Evolutionary conservation across 2,113 vertebrate genomes (phyloP).

Genomic region (Dipodomys stephensi): DNA sequence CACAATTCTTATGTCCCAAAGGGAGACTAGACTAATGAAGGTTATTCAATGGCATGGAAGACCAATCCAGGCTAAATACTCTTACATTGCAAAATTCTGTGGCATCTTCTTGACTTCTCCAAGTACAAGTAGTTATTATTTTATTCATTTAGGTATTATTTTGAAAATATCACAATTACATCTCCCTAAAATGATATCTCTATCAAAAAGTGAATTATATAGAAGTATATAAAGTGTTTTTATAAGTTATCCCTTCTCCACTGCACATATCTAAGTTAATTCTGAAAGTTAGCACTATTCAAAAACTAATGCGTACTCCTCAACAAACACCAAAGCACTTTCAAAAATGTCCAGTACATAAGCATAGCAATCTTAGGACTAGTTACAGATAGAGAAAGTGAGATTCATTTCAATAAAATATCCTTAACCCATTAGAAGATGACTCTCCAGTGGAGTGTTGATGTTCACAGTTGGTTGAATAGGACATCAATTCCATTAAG

Average conservation of each 20-base stretch:
- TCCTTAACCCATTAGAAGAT: neutral
- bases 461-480: neutral
- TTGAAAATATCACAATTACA: neutral
- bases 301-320: neutral
- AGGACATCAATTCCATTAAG: neutral
- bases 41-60: neutral
- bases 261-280: neutral
- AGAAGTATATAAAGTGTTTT: no score
- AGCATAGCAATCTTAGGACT: neutral
- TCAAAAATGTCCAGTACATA: neutral
- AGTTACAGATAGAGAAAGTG: neutral
- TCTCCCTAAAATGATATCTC: neutral
- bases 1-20: neutral
- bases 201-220: neutral
- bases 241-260: neutral
- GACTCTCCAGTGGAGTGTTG: neutral
- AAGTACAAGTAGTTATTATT: neutral
- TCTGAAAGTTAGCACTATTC: neutral
- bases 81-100: no score
- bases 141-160: neutral
- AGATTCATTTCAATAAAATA: neutral
- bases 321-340: neutral
- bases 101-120: neutral
- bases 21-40: neutral
- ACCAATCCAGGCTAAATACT: fast-evolving